Conservation (phyloP, 2,113 vertebrate genomes). For the Himantopus leucocephalus region DNA sequence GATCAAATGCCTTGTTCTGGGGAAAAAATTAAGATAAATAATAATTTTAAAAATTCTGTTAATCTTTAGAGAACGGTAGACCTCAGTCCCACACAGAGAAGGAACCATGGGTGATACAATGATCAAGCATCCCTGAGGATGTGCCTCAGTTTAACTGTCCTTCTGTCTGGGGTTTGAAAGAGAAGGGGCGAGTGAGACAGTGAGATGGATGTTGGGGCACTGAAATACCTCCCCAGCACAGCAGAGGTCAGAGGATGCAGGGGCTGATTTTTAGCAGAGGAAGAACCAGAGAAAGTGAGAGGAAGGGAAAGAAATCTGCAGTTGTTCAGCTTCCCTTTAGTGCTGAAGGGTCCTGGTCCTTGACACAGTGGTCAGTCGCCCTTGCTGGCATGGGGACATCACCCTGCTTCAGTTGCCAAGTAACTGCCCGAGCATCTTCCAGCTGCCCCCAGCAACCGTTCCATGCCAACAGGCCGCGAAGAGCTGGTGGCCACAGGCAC, state of each 20-base stretch:
- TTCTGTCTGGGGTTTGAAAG: neutral
- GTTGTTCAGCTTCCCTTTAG: neutral
- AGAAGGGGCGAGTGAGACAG: neutral
- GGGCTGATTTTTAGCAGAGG: neutral
- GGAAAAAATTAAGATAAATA: neutral
- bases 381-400: accelerated
- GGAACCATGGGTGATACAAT: neutral
- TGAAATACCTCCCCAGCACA: neutral
- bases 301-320: neutral
- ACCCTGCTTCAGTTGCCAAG: accelerated
- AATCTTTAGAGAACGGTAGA: accelerated
- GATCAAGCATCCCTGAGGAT: neutral
- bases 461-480: neutral
- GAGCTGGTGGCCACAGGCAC: neutral
- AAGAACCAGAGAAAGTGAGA: neutral
- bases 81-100: neutral
- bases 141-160: neutral
- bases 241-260: neutral
- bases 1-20: neutral
- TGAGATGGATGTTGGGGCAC: accelerated
- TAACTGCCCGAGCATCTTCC: neutral
- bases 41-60: neutral
- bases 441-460: neutral
- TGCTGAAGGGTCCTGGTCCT: neutral
- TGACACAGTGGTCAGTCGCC: neutral